Evolutionary conservation across 2,113 vertebrate genomes (phyloP).

Genomic region (Sardina pilchardus): DNA sequence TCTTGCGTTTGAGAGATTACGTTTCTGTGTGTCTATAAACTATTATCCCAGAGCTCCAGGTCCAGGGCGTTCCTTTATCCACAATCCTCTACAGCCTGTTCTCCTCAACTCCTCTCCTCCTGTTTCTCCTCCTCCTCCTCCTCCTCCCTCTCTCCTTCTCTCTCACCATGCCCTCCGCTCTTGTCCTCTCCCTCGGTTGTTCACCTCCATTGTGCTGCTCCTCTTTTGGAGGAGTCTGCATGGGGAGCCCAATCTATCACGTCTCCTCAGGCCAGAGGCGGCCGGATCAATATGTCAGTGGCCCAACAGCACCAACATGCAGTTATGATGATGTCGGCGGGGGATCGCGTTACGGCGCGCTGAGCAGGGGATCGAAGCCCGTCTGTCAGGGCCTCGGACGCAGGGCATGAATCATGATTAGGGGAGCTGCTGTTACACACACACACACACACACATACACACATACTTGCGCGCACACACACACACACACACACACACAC

Average conservation of each 20-base stretch:
- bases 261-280: conserved; percentile 66
- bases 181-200: conserved; percentile 13
- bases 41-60: not conserved
- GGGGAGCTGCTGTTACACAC: conserved; percentile 58
- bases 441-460: conserved; percentile 55
- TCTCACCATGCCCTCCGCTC: not conserved
- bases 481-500: too few relatives aligned
- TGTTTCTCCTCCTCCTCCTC: not conserved
- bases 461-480: too few relatives aligned
- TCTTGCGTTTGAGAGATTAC: not conserved
- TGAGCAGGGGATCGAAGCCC: conserved; percentile 80
- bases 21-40: not conserved
- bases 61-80: not conserved
- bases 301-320: conserved; percentile 67
- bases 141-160: not conserved
- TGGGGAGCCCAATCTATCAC: conserved; percentile 72
- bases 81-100: not conserved
- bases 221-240: conserved; percentile 57
- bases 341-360: conserved; percentile 74
- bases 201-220: conserved; percentile 40
- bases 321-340: conserved; percentile 80
- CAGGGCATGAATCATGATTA: conserved; percentile 81
- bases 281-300: conserved; percentile 73
- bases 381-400: conserved; percentile 76
- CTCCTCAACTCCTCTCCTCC: not conserved